A percentile compares a stretch with the other conserved stretches of the same genome.
Conservation (phyloP, 1,140 invertebrate species). For the Lysiphlebus fabarum region DNA sequence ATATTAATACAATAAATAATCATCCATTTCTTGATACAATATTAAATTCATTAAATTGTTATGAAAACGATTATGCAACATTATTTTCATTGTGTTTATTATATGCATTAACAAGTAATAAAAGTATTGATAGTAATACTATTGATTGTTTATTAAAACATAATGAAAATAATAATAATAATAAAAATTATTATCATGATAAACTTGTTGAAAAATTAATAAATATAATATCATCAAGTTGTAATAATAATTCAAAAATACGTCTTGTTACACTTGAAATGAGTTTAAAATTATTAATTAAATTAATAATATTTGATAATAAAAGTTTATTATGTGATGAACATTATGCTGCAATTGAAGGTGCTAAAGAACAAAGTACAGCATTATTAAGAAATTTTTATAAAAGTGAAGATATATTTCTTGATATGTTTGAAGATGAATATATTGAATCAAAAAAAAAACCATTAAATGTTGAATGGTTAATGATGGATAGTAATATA, state of each 20-base stretch:
- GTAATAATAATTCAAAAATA: slow-evolving; percentile 78
- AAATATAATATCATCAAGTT: slow-evolving; percentile 74
- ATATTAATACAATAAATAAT: slow-evolving; percentile 55
- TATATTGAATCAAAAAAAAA: slow-evolving; percentile 85
- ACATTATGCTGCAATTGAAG: slow-evolving; percentile 66
- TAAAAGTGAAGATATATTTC: slow-evolving; percentile 96
- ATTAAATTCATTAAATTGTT: slow-evolving; percentile 77
- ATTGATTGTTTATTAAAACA: slow-evolving; percentile 65
- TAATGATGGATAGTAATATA: slow-evolving; percentile 95
- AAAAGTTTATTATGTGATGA: slow-evolving; percentile 53
- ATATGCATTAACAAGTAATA: slow-evolving; percentile 90
- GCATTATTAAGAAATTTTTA: slow-evolving; percentile 87
- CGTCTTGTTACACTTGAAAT: slow-evolving; percentile 90
- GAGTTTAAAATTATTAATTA: slow-evolving; percentile 72
- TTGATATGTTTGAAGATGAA: slow-evolving; percentile 99
- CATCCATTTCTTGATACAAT: slow-evolving; percentile 88
- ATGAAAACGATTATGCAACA: slow-evolving; percentile 91
- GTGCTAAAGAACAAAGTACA: slow-evolving; percentile 81
- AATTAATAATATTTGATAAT: slow-evolving; percentile 56
- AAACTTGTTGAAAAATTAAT: slow-evolving; percentile 76
- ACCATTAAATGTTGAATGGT: slow-evolving; percentile 85
- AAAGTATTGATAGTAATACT: slow-evolving; percentile 73
- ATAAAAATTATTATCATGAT: slow-evolving; percentile 65
- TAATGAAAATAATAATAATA: slow-evolving; percentile 44
- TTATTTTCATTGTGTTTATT: slow-evolving; percentile 89